Base-by-base conservation (phyloP, 2,113 vertebrate species). In the Ptilonorhynchus violaceus region DNA sequence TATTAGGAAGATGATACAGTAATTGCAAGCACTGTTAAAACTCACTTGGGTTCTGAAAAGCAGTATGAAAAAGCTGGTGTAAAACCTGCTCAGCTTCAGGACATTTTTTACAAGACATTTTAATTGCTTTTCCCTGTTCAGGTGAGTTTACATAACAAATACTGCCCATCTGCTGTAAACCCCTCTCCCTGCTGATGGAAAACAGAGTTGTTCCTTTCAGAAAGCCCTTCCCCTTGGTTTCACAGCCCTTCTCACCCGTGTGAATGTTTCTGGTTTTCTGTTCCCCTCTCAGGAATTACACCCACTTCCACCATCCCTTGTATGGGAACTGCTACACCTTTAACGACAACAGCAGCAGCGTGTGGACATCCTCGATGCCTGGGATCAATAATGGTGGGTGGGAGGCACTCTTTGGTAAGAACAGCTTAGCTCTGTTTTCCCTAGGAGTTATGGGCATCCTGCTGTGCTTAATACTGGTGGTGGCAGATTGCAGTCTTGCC, bases 291-390 rank as follows among this genome's bases (percentile, higher is more conserved):
- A 98, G 98, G 96, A 98, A 98, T 93, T 98, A 98, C 1, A 98
- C 98, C 22, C 98, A 97, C 49, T 98, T 98, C 92, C 98, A 98
- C 91, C 98, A 98, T 55, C 98, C 98, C 0, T 89, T 98, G 62
- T 98, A 98, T 18, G 98, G 98, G 44, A 98, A 98, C 91, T 98
- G 98, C 96, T 98, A 98, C 33, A 98, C 98, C 19, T 98, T 98
- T 92, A 98, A 98, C 4, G 96, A 97, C 85, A 98, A 98, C 92
- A 98, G 93, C 82, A 97, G 74, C 89, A 96, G 95, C 28, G 74
- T 98, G 62, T 98, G 98, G 98, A 98, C 97, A 47, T 98, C 98
- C 33, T 98, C 98, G 0, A 67, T 98, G 95, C 98, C 98, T 8
- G 98, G 98, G 17, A 95, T 98, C 84, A 98, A 97, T 93, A 98